These are phyloP conservation scores for Syritta pipiens DNA, from an alignment of 2,888 invertebrate genomes.

Conservation along the genomic window DNA sequence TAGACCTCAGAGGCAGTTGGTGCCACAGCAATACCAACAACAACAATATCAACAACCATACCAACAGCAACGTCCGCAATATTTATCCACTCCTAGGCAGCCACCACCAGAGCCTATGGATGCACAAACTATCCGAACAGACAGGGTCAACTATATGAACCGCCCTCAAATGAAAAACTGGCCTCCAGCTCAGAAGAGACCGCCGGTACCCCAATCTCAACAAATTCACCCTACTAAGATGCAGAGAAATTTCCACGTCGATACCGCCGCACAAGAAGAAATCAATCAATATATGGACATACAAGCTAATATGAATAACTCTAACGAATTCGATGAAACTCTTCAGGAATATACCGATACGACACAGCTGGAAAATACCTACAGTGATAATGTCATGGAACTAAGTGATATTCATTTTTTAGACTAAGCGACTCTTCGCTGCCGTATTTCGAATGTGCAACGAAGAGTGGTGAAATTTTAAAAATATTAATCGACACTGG, in stretches of 20 bases:
- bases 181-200: neutral
- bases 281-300: neutral
- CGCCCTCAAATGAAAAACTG: neutral
- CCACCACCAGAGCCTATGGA: neutral
- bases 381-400: neutral
- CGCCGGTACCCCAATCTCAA: neutral
- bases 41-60: neutral
- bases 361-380: neutral
- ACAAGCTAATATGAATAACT: neutral
- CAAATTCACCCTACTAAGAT: neutral
- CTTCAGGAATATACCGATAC: neutral
- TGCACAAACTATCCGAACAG: neutral
- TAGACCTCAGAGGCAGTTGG: neutral
- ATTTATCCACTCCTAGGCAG: neutral
- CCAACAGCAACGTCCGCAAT: neutral
- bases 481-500: neutral
- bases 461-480: neutral
- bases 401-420: constrained; percentile 27
- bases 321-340: neutral
- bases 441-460: constrained; percentile 16
- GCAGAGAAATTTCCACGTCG: neutral
- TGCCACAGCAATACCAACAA: no score
- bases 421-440: constrained; percentile 32
- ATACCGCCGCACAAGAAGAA: neutral
- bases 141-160: neutral